Base-by-base conservation (phyloP, 2,888 invertebrate genomes). In the Acrocyrtus sp. region DNA sequence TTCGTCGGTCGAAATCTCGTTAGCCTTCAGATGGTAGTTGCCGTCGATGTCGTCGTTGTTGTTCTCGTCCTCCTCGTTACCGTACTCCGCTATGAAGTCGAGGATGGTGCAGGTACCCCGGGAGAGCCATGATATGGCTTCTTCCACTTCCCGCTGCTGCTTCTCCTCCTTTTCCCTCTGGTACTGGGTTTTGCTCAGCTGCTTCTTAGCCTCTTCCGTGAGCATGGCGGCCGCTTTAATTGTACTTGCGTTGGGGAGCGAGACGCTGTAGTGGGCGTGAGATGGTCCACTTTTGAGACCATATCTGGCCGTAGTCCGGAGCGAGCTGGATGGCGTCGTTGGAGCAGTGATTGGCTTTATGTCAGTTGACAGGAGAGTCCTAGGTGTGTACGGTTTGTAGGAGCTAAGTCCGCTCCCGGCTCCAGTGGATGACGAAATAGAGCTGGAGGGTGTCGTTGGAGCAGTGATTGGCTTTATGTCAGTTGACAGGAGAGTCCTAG, bases 221-320 rank as follows among this genome's bases (percentile, higher is more conserved):
- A 61, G 53, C 22, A 58, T 62, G 17, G 70, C 66, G 26, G 67
- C 70, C 2, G 67, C 61, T 56, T 73, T 75, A 0, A 72, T 24
- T 0, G 74, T 77, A 50, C 45, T 74, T 34, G 75, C 58, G 10
- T 72, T 69, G 21, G 78, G 76, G 21, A 76, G 68, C 21, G 76
- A 68, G 2, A 74, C 76, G 61, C 69, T 78, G 60, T 78, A 78
- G 45, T 74, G 77, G 10, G 77, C 66, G 57, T 76, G 74, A 4
- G 79, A 68, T 26, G 75, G 58, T 15, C 80, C 78, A 45, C 75
- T 78, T 61, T 75, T 63, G 10, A 80, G 62, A 12, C 80, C 78
- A 67, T 75, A 78, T 47, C 80, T 45, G 26, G 78, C 72, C 2
- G 77, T 77, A 8, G 79, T 72, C 48, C 79, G 72, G 26, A 81